These are phyloP conservation scores for Rhinogobius similis DNA, from an alignment of 2,113 vertebrate genomes.

Conservation along the genomic window DNA sequence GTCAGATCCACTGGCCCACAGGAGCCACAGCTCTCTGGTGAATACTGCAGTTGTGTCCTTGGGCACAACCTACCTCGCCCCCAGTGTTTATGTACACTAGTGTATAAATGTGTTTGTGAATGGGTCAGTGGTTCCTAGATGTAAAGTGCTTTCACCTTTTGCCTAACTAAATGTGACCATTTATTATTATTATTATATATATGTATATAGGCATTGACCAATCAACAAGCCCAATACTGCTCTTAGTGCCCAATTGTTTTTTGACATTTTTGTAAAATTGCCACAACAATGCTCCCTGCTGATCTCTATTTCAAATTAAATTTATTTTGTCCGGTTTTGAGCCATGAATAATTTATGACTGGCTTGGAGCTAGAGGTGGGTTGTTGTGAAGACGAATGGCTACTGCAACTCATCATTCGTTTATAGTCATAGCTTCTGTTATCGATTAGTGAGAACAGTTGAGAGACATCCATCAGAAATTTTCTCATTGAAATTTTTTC, in stretches of 20 bases:
- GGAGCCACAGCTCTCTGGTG: too few relatives aligned
- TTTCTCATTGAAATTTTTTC: background rate
- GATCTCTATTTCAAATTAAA: background rate
- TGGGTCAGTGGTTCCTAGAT: too few relatives aligned
- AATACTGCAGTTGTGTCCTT: too few relatives aligned
- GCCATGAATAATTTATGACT: constrained; percentile 80
- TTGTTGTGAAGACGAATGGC: constrained; percentile 42
- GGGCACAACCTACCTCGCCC: too few relatives aligned
- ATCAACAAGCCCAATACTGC: background rate
- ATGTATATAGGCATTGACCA: too few relatives aligned
- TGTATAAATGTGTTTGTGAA: too few relatives aligned
- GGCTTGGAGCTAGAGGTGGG: constrained; percentile 63
- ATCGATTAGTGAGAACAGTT: background rate
- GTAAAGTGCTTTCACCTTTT: too few relatives aligned
- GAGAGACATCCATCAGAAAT: background rate
- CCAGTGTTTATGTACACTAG: too few relatives aligned
- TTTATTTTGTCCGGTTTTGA: constrained; percentile 73
- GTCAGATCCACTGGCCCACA: too few relatives aligned
- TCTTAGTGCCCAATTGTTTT: background rate
- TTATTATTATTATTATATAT: too few relatives aligned
- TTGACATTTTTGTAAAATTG: background rate
- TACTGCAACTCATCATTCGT: constrained; percentile 23
- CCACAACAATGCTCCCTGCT: background rate
- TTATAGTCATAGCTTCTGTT: background rate
- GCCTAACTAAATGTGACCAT: too few relatives aligned